Percentiles rank a stretch among this genome's conserved stretches.
phyloP scores from a whole-genome alignment of 2,797 vertebrate genomes.

The Sebastes matsubarae region DNA sequence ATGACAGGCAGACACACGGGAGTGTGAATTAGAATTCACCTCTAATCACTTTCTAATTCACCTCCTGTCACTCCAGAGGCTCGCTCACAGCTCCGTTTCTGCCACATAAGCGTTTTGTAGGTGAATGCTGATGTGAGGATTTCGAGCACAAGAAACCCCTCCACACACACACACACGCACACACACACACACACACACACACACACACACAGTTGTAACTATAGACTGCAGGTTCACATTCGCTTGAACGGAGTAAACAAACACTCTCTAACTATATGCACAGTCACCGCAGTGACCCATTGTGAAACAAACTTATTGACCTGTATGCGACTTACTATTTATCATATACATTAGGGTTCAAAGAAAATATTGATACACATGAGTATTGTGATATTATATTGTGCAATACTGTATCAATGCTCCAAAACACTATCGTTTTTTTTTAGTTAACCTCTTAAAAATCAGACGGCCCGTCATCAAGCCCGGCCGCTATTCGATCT shows the following conservation, averaged over 20 bases:
- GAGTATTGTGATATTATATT: too few relatives aligned
- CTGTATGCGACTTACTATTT: background rate
- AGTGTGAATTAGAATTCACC: conserved; percentile 77
- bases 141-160: conserved; percentile 10
- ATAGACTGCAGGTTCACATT: conserved; percentile 10
- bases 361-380: too few relatives aligned
- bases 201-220: background rate
- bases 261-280: background rate
- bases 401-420: too few relatives aligned
- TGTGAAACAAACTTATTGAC: background rate
- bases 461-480: too few relatives aligned
- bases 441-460: too few relatives aligned
- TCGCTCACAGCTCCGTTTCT: conserved; percentile 57
- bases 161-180: background rate
- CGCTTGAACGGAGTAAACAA: background rate
- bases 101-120: conserved; percentile 66
- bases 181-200: background rate
- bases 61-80: conserved; percentile 64
- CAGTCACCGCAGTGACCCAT: background rate
- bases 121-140: conserved; percentile 68
- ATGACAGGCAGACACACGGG: conserved; percentile 72
- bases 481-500: too few relatives aligned
- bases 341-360: background rate
- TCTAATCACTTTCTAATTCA: conserved; percentile 74
- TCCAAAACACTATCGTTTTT: too few relatives aligned